Evolutionary conservation across 1,140 invertebrate species (phyloP), one percentile per base, ranked within the genome.

Genomic region (Phocides pigmalion): DNA sequence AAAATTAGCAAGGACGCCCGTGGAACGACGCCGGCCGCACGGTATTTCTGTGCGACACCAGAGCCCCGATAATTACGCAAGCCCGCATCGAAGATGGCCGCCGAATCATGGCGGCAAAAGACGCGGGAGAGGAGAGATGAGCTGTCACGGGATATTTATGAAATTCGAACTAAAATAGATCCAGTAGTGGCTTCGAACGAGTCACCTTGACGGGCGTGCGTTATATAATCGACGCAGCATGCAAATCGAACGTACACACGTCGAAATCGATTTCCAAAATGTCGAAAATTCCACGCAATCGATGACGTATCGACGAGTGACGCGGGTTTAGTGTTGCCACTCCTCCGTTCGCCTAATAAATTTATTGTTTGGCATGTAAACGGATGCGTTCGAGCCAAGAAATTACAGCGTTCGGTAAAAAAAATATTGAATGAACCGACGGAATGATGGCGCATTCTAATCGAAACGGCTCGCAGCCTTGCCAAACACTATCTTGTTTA

Each of bases 321-420:
- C 83, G 84, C 72, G 64, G 59, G 66, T 72, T 77, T 70, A 74
- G 83, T 81, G 79, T 77, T 82, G 87, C 88, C 85, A 89, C 88
- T 91, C 88, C 87, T 84, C 84, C 86, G 79, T 79, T 81, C 73
- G 82, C 77, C 87, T 88, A 90, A 90, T 89, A 89, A 89, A 89
- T 91, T 89, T 91, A 91, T 91, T 89, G 88, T 91, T 91, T 91
- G 88, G 88, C 88, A 88, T 91, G 88, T 89, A 89, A 89, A 89
- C 87, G 87, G 87, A 91, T 87, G 89, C 84, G 89, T 91, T 87
- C 81, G 89, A 86, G 89, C 89, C 89, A 91, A 91, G 87, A 91
- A 91, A 91, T 89, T 89, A 89, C 89, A 87, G 76, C 80, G 88
- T 90, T 90, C 82, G 84, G 87, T 82, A 80, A 84, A 90, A 90